These are phyloP conservation scores for Troides oblongomaculatus DNA, from an alignment of 2,888 invertebrate species.

Conservation along the genomic window DNA sequence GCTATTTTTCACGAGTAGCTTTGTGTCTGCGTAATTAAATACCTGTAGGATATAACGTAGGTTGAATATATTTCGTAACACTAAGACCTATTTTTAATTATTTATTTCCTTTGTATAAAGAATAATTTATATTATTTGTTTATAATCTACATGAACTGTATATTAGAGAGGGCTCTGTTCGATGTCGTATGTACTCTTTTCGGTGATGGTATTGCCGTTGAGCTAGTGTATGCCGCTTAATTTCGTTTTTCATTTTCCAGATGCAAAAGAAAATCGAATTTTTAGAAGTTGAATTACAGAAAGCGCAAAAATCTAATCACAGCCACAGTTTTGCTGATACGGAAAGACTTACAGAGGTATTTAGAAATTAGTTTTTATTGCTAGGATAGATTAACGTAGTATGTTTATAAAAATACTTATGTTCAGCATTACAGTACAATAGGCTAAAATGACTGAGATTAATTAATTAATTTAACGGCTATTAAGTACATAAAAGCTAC, in stretches of 20 bases:
- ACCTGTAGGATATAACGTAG: no score
- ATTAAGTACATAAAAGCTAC: no score
- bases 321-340: slow-evolving; percentile 64
- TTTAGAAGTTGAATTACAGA: slow-evolving; percentile 67
- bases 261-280: slow-evolving; percentile 76
- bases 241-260: slow-evolving; percentile 45
- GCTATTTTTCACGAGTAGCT: not conserved
- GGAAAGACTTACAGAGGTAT: slow-evolving; percentile 64
- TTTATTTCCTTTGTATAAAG: no score
- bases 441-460: no score
- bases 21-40: not conserved
- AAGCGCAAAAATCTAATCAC: slow-evolving; percentile 53
- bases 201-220: slow-evolving; percentile 44
- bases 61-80: not conserved
- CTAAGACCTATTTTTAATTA: no score
- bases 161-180: not conserved
- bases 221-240: slow-evolving; percentile 31
- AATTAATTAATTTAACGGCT: no score
- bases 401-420: no score
- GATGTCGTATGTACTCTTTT: slow-evolving; percentile 14
- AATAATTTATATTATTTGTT: no score
- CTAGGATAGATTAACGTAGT: not conserved
- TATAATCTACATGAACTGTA: no score
- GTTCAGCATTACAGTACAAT: no score
- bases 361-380: not conserved